These are phyloP conservation scores for Luidia sarsii DNA, from an alignment of 53 echinoderm and acorn worm species.

Conservation along the genomic window DNA sequence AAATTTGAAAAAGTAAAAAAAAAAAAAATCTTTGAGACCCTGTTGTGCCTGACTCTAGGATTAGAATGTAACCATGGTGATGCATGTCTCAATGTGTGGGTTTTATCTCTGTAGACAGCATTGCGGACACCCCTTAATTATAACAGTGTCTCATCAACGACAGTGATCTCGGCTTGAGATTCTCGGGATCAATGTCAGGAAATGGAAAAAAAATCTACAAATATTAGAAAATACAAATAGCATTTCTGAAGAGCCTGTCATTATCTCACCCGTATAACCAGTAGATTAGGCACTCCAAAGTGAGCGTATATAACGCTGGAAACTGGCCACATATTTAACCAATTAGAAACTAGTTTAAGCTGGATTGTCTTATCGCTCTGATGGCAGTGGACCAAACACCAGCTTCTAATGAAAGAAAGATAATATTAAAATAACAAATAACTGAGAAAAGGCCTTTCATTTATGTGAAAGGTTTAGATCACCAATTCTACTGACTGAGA, in stretches of 20 bases:
- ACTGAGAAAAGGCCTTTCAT: too few relatives aligned
- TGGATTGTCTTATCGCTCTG: too few relatives aligned
- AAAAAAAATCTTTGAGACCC: neutral
- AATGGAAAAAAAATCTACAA: too few relatives aligned
- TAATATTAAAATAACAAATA: too few relatives aligned
- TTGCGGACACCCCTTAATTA: too few relatives aligned
- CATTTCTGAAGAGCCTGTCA: conserved; percentile 28
- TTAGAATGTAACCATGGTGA: conserved; percentile 19
- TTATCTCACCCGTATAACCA: conserved; percentile 3
- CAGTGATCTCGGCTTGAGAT: too few relatives aligned
- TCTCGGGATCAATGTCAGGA: neutral
- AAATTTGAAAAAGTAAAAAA: neutral
- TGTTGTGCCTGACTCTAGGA: conserved; percentile 44
- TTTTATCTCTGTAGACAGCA: neutral
- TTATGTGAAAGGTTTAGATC: too few relatives aligned
- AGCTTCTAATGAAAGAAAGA: too few relatives aligned
- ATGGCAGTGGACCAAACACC: too few relatives aligned
- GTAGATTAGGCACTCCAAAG: conserved; percentile 37
- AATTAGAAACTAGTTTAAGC: neutral
- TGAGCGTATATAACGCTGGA: neutral
- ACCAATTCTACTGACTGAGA: conserved; percentile 39
- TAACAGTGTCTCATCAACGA: too few relatives aligned
- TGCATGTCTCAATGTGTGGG: conserved; percentile 16
- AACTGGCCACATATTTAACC: neutral
- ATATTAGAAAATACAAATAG: too few relatives aligned